Conservation (phyloP, 1,140 invertebrate genomes). For the Nebria ingens region DNA sequence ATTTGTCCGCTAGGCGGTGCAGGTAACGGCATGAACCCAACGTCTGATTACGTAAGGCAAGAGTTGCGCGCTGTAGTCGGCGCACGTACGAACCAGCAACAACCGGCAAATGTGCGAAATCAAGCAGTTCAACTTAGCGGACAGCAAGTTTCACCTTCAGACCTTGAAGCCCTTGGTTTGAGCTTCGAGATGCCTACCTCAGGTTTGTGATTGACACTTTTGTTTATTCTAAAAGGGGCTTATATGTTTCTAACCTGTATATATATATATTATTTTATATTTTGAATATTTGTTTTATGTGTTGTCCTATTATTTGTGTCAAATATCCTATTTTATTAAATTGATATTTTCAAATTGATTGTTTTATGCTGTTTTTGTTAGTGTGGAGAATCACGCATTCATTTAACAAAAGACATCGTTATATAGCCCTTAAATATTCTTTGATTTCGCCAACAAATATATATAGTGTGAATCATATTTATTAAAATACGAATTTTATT, state of each 20-base stretch:
- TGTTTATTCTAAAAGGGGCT: neutral
- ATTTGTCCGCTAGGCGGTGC: neutral
- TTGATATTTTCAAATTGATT: too few relatives aligned
- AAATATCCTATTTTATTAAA: neutral
- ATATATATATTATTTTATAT: constrained; percentile 3
- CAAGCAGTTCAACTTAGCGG: constrained; percentile 17
- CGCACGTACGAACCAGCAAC: constrained; percentile 54
- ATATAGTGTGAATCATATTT: too few relatives aligned
- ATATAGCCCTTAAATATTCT: too few relatives aligned
- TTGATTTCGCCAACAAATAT: too few relatives aligned
- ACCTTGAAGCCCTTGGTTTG: constrained; percentile 57
- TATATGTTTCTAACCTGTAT: constrained; percentile 1
- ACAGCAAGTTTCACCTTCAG: constrained; percentile 27
- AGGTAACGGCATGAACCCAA: constrained; percentile 26
- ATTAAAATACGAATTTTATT: too few relatives aligned
- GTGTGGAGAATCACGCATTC: too few relatives aligned
- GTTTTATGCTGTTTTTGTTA: too few relatives aligned
- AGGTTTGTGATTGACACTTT: constrained; percentile 42
- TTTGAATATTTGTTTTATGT: constrained; percentile 1
- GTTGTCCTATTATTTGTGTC: too few relatives aligned
- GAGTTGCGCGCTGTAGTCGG: constrained; percentile 79
- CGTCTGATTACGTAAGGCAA: constrained; percentile 78
- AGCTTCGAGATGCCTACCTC: constrained; percentile 54
- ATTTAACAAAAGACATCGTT: too few relatives aligned
- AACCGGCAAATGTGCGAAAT: constrained; percentile 21